Evolutionary conservation across 2,888 invertebrate genomes (phyloP), one percentile per base, ranked within the genome.

Genomic region (Sympetrum striolatum): DNA sequence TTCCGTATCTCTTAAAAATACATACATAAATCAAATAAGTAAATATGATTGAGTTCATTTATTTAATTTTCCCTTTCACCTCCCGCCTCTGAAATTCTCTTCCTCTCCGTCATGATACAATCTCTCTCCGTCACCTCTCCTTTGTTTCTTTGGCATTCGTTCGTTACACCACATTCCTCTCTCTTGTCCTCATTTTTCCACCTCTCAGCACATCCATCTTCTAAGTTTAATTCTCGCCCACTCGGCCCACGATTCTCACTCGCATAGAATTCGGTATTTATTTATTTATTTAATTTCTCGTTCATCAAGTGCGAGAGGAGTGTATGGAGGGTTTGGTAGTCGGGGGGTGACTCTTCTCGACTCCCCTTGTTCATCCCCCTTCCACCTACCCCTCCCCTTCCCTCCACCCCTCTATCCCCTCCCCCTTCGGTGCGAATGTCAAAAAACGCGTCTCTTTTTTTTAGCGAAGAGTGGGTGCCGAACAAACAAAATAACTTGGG

Each of bases 231-330:
- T 12, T 35, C 58, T 31, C 15, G 35, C 58, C 35, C 58, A 18
- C 31, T 18, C 53, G 18, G 35, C 82, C 53, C 58, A 82, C 82
- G 44, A 35, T 22, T 58, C 58, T 58, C 82, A 22, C 82, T 35
- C 58, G 82, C 58, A 82, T 82, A 53, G 31, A 35, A 86, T 64
- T 86, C 86, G 39, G 58, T 60, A 86, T 86, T 86, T 86, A 86
- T 86, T 82, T 82, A 82, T 58, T 86, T 86, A 86, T 86, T 86
- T 86, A 86, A 86, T 86, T 86, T 86, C 60, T 58, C 86, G 86
- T 86, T 86, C 86, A 86, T 86, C 86, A 86, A 86, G 86, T 60
- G 86, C 37, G 86, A 64, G 58, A 86, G 4, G 53, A 31, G 31
- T 14, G n/a, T 44, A 44, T 44, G 44, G 44, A 44, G 44, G 44